Evolutionary conservation across 2,113 vertebrate species (phyloP).

Genomic region (Eptesicus fuscus): DNA sequence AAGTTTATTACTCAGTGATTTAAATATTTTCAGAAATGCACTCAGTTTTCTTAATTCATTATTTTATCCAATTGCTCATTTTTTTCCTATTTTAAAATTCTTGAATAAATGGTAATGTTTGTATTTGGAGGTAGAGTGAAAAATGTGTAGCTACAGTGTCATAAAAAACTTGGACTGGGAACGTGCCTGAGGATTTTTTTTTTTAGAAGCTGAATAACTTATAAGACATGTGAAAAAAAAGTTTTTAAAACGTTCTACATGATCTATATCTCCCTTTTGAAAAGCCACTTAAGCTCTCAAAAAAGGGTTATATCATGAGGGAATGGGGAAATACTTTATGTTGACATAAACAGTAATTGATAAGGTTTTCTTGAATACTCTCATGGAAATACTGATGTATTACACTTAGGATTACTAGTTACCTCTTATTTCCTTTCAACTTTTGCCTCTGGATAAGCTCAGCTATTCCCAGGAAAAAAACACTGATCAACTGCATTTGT

Average conservation of each 20-base stretch:
- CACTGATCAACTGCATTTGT: slow-evolving; percentile 86
- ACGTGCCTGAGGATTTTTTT: not conserved
- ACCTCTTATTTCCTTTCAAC: slow-evolving; percentile 81
- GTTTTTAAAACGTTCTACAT: not conserved
- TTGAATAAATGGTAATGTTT: not conserved
- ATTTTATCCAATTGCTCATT: not conserved
- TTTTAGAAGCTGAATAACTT: not conserved
- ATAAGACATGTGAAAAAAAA: not conserved
- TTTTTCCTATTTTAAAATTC: not conserved
- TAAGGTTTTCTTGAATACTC: slow-evolving; percentile 66
- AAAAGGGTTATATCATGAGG: slow-evolving; percentile 31
- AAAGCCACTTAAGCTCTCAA: slow-evolving; percentile 55
- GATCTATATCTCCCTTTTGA: not conserved
- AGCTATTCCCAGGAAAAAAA: slow-evolving; percentile 85
- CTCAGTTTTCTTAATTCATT: not conserved
- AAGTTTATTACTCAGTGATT: not conserved
- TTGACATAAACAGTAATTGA: slow-evolving; percentile 75
- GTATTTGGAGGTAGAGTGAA: not conserved
- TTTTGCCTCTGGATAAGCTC: slow-evolving; percentile 84
- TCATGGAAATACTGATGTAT: slow-evolving; percentile 76
- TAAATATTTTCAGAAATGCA: not conserved
- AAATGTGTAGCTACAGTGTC: not conserved
- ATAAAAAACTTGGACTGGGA: not conserved
- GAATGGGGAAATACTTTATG: slow-evolving; percentile 47
- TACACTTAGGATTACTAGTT: slow-evolving; percentile 76